Conservation (phyloP, 2,113 vertebrate genomes). For the Machaerirhynchus nigripectus region DNA sequence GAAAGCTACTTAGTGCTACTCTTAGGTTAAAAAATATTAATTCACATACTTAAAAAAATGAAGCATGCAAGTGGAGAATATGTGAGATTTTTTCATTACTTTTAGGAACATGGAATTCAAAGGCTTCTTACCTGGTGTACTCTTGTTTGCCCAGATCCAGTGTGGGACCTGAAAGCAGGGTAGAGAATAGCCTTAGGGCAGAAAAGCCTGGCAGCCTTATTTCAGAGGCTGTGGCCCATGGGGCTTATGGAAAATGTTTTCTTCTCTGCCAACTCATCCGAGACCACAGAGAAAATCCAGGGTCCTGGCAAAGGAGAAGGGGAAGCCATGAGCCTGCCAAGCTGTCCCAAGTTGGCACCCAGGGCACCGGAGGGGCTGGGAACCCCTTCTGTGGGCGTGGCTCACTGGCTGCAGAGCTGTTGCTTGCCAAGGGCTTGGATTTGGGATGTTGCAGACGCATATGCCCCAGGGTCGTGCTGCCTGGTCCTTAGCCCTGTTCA, state of each 20-base stretch:
- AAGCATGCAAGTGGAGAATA: not conserved
- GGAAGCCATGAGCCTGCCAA: not conserved
- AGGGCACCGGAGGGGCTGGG: not conserved
- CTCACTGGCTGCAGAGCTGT: rapidly evolving
- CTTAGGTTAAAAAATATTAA: not conserved
- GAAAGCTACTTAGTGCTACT: not conserved
- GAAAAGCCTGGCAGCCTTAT: not conserved
- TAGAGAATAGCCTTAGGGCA: not conserved
- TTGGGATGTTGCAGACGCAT: rapidly evolving
- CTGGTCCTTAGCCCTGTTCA: not conserved
- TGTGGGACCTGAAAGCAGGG: not conserved
- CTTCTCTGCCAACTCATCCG: rapidly evolving
- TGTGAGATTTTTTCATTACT: not conserved
- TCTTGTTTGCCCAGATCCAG: not conserved
- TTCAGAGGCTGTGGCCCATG: not conserved
- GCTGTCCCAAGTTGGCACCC: not conserved
- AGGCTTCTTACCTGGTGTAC: not conserved
- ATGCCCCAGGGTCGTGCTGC: rapidly evolving
- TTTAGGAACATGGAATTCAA: not conserved
- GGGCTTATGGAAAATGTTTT: not conserved
- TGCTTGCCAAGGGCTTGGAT: not conserved
- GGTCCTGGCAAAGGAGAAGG: not conserved
- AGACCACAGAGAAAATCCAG: not conserved
- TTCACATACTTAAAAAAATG: not conserved
- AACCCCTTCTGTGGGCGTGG: not conserved